A percentile compares a stretch with the other conserved stretches of the same genome.
Evolutionary conservation across 2,797 vertebrate species (phyloP).

Genomic region (Avahi laniger): DNA sequence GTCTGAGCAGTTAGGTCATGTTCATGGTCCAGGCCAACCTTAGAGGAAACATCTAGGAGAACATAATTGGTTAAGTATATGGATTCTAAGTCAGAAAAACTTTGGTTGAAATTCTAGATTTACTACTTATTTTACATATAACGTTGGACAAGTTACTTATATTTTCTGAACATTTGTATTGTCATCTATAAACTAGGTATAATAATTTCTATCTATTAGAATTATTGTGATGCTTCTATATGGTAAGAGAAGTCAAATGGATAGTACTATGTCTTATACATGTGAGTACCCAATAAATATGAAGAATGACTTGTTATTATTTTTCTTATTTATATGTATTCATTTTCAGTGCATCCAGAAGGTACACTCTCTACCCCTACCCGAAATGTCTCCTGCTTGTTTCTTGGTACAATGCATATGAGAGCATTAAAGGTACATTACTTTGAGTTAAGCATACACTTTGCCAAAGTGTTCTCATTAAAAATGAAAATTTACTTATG

Average conservation of each 20-base stretch:
- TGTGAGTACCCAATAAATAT: background rate
- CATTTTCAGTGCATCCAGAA: background rate
- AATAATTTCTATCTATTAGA: background rate
- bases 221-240: background rate
- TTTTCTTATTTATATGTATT: background rate
- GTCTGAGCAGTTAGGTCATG: background rate
- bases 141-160: background rate
- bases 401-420: background rate
- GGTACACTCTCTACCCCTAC: background rate
- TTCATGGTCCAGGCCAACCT: background rate
- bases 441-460: conserved; percentile 15
- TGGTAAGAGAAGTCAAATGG: background rate
- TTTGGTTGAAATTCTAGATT: background rate
- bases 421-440: conserved; percentile 22
- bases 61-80: background rate
- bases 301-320: background rate
- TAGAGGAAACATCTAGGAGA: background rate
- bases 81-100: background rate
- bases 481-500: background rate
- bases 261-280: background rate
- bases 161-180: conserved; percentile 1
- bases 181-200: background rate
- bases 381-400: background rate
- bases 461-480: conserved; percentile 21
- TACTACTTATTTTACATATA: background rate